phyloP scores from a whole-genome alignment of 1,140 invertebrate genomes.

The Mizuhopecten yessoensis region DNA sequence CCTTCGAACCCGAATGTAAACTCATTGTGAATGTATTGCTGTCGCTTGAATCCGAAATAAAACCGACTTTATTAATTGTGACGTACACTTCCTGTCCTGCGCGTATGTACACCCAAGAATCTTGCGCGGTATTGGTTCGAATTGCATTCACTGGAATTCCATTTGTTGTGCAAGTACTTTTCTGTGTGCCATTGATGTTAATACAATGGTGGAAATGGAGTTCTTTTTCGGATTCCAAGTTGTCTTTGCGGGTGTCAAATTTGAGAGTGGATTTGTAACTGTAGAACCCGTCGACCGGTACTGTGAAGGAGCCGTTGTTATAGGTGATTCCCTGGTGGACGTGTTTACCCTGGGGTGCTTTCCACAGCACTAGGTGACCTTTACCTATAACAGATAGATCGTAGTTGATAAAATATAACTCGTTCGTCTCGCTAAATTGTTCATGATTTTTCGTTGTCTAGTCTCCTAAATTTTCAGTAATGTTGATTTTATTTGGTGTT shows the following conservation, averaged over 20 bases:
- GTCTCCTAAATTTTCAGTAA: no score
- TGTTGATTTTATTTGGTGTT: no score
- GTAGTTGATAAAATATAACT: no score
- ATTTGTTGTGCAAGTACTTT: neutral
- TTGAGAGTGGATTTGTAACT: neutral
- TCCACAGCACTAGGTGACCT: neutral
- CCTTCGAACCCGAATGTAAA: neutral
- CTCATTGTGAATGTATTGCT: conserved; percentile 13
- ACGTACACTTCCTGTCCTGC: conserved; percentile 30
- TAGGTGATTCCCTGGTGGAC: neutral
- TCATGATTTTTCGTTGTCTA: no score
- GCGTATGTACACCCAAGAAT: neutral
- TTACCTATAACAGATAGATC: neutral
- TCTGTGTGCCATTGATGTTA: neutral
- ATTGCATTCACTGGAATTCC: neutral
- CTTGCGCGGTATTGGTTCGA: neutral
- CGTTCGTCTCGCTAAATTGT: no score
- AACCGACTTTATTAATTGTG: neutral
- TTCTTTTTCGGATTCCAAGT: neutral
- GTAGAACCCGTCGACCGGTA: neutral
- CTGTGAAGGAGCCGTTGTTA: conserved; percentile 9
- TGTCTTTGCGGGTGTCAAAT: neutral
- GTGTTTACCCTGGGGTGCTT: neutral
- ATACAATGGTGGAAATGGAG: neutral
- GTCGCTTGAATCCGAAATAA: neutral